Evolutionary conservation across 1,140 invertebrate species (phyloP).

Genomic region (Camponotus vicinus): DNA sequence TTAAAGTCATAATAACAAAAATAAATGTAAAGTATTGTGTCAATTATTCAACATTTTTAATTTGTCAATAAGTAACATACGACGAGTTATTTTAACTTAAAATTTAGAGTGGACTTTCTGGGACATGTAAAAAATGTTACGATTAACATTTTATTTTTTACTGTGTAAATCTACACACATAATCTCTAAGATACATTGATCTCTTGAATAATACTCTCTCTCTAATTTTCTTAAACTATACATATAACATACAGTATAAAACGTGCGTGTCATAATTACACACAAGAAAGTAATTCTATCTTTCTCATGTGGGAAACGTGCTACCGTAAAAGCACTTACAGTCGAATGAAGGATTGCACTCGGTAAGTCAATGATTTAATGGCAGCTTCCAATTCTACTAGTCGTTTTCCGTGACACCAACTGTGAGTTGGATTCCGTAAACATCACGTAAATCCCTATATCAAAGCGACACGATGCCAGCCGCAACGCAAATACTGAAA

Average conservation of each 20-base stretch:
- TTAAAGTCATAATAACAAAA: too few species aligned
- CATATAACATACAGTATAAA: not conserved
- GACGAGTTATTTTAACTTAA: too few species aligned
- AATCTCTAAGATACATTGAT: not conserved
- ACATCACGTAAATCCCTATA: constrained; percentile 39
- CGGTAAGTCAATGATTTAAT: constrained; percentile 58
- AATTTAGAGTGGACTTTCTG: too few species aligned
- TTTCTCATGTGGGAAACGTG: not conserved
- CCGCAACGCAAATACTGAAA: constrained; percentile 51
- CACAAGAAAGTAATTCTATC: not conserved
- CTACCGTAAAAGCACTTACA: constrained; percentile 44
- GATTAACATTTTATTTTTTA: too few species aligned
- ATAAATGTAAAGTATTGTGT: too few species aligned
- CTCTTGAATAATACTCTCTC: not conserved
- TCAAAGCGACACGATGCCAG: constrained; percentile 44
- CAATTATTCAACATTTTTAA: too few species aligned
- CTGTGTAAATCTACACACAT: not conserved
- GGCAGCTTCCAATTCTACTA: constrained; percentile 47
- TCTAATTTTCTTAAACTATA: not conserved
- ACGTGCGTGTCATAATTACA: not conserved
- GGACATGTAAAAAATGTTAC: too few species aligned
- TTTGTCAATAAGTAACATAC: too few species aligned
- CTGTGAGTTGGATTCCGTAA: constrained; percentile 27
- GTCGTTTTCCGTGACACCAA: constrained; percentile 35
- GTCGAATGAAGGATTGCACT: constrained; percentile 11